Percentiles rank a stretch among this genome's conserved stretches.
phyloP scores from a whole-genome alignment of 2,113 vertebrate genomes.

The Nothobranchius furzeri region DNA sequence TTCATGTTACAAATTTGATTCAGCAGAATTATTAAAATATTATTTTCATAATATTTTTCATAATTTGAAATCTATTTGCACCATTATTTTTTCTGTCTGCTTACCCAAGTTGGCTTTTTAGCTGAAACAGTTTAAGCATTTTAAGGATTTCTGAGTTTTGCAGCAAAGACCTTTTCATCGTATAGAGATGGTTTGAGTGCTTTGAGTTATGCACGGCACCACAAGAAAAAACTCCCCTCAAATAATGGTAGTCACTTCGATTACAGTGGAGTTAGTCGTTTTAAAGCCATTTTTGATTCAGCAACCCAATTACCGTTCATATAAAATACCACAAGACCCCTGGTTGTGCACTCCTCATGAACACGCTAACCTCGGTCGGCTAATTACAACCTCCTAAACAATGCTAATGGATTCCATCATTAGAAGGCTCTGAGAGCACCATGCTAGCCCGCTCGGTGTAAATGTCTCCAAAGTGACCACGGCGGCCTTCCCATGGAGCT shows the following conservation, averaged over 20 bases:
- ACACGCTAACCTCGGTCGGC: constrained; percentile 47
- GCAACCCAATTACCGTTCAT: constrained; percentile 51
- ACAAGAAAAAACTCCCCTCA: neutral
- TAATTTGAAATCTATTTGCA: no score
- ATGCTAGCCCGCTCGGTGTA: constrained; percentile 3
- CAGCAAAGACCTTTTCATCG: no score
- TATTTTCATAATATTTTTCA: no score
- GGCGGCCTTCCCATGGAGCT: constrained; percentile 32
- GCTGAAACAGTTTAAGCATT: no score
- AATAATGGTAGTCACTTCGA: neutral
- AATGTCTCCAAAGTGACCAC: constrained; percentile 41
- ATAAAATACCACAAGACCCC: constrained; percentile 28
- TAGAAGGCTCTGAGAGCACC: constrained; percentile 23
- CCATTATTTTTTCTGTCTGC: no score
- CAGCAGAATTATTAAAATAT: no score
- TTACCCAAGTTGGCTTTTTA: no score
- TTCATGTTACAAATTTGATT: no score
- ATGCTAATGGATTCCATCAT: constrained; percentile 61
- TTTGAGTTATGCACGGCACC: neutral
- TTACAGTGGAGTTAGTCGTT: constrained; percentile 34
- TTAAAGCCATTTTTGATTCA: constrained; percentile 25
- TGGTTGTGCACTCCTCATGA: constrained; percentile 27
- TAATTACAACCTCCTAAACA: constrained; percentile 62
- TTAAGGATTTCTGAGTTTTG: no score
- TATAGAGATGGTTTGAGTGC: neutral